Evolutionary conservation across 2,888 invertebrate genomes (phyloP).

Genomic region (Lottia scabra): DNA sequence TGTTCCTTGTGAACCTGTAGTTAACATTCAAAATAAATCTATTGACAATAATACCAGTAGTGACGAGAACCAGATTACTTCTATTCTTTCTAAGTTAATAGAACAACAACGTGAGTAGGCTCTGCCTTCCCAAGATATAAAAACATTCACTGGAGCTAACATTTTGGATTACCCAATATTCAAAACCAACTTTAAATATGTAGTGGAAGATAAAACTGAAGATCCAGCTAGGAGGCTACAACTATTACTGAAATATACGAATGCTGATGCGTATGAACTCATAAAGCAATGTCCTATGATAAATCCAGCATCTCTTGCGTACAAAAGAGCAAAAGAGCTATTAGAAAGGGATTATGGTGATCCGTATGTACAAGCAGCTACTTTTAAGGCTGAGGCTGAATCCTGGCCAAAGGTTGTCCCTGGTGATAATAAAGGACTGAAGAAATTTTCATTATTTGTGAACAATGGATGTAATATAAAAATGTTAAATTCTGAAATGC

Average conservation of each 20-base stretch:
- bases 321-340: background rate
- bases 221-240: background rate
- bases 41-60: too few relatives aligned
- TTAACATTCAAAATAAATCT: too few relatives aligned
- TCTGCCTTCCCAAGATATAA: background rate
- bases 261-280: background rate
- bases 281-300: conserved; percentile 1
- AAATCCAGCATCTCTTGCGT: background rate
- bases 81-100: background rate
- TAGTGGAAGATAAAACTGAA: background rate
- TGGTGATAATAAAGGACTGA: background rate
- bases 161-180: background rate
- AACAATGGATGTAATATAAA: background rate
- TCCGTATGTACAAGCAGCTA: background rate
- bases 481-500: background rate
- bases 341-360: background rate
- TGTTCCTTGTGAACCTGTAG: too few relatives aligned
- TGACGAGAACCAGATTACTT: background rate
- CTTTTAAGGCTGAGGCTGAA: background rate
- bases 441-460: background rate
- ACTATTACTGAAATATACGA: background rate
- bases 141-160: background rate
- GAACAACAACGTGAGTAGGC: background rate
- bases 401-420: background rate
- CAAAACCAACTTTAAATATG: background rate